Evolutionary conservation across 1,140 invertebrate genomes (phyloP).

Genomic region (Lucilia sericata): DNA sequence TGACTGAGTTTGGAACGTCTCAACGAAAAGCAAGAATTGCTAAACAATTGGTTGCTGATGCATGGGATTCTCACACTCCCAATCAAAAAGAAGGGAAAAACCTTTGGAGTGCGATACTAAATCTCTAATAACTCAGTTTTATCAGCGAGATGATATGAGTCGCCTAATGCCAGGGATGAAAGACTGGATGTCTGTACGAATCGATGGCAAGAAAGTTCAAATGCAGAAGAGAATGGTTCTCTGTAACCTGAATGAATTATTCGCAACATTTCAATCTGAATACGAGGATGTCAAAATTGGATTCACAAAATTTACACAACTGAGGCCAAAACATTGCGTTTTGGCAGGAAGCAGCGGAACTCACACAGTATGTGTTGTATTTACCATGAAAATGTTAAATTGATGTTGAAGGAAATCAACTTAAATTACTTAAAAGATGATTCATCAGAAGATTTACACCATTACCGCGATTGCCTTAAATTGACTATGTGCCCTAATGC

Average conservation of each 20-base stretch:
- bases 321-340: neutral
- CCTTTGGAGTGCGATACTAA: neutral
- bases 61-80: neutral
- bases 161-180: neutral
- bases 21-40: constrained; percentile 5
- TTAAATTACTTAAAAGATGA: too few species aligned
- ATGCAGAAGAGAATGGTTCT: too few species aligned
- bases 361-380: neutral
- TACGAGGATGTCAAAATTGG: too few species aligned
- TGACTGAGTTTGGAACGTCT: constrained; percentile 5
- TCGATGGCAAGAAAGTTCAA: too few species aligned
- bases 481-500: too few species aligned
- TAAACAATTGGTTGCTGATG: neutral
- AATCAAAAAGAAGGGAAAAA: neutral
- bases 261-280: too few species aligned
- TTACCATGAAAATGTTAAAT: constrained; percentile 2
- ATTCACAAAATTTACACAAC: constrained; percentile 2
- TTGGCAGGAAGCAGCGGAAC: neutral
- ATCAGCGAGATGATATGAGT: constrained; percentile 5
- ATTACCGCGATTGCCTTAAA: neutral
- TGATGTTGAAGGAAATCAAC: too few species aligned
- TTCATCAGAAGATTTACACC: neutral
- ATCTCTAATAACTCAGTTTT: neutral
- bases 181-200: neutral
- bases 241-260: too few species aligned